Percentiles rank a stretch among this genome's conserved stretches.
Conservation (phyloP, 2,888 invertebrate species). For the Liodrosophila aerea region DNA sequence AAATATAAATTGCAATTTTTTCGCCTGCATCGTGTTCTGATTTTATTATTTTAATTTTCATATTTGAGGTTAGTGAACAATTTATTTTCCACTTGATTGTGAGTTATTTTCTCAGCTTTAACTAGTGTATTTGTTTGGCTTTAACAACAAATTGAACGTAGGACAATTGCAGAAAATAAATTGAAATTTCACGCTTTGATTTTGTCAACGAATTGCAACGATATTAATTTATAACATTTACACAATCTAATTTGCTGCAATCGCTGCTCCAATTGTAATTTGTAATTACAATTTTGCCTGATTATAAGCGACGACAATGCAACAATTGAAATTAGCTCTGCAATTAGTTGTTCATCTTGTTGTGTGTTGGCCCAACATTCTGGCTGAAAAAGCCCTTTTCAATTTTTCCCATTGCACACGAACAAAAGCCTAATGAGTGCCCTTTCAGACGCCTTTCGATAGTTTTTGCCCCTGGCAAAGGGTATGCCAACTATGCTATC, state of each 20-base stretch:
- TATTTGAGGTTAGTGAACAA: constrained; percentile 35
- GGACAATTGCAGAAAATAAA: constrained; percentile 30
- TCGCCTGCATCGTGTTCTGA: constrained; percentile 3
- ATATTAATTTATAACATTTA: constrained; percentile 70
- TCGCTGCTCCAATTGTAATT: constrained; percentile 58
- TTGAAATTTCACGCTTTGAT: constrained; percentile 38
- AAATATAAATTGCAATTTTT: constrained; percentile 27
- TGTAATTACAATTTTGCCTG: constrained; percentile 73
- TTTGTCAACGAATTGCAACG: constrained; percentile 32
- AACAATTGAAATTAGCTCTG: constrained; percentile 74
- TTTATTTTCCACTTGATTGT: background rate
- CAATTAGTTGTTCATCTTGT: constrained; percentile 70
- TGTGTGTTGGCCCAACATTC: background rate
- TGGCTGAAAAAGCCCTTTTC: constrained; percentile 19
- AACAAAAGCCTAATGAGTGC: too few species aligned
- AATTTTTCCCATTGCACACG: background rate
- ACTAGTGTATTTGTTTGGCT: background rate
- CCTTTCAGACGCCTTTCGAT: too few species aligned
- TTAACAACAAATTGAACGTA: background rate
- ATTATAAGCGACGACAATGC: constrained; percentile 61
- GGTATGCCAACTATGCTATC: background rate
- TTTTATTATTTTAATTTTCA: constrained; percentile 31
- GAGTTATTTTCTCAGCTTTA: background rate
- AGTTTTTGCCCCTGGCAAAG: too few species aligned
- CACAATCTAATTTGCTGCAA: constrained; percentile 63